A percentile compares a stretch with the other conserved stretches of the same genome.
phyloP scores from a whole-genome alignment of 2,888 invertebrate species.

The Platynereis dumerilii region DNA sequence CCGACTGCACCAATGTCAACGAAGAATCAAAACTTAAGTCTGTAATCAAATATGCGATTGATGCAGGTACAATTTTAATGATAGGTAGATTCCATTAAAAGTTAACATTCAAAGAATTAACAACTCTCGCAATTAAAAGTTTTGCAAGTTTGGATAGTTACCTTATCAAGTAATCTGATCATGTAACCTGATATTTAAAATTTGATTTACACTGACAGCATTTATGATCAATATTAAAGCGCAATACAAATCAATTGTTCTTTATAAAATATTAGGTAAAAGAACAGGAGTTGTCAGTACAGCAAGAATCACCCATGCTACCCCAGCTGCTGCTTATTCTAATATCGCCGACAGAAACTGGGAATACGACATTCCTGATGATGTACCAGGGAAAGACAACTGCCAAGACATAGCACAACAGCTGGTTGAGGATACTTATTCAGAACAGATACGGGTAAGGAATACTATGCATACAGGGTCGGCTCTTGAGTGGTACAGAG shows the following conservation, averaged over 20 bases:
- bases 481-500: no score
- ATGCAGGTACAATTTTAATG: conserved; percentile 8
- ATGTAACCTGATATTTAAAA: no score
- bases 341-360: conserved; percentile 47
- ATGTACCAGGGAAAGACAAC: neutral
- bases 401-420: conserved; percentile 22
- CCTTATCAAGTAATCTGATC: neutral
- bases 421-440: conserved; percentile 12
- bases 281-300: conserved; percentile 59
- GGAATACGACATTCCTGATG: conserved; percentile 41
- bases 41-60: conserved; percentile 11
- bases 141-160: neutral
- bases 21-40: conserved; percentile 16
- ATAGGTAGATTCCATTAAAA: no score
- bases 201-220: neutral
- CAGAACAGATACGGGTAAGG: conserved; percentile 12
- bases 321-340: conserved; percentile 58
- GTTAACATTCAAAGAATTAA: no score
- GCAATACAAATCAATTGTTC: neutral
- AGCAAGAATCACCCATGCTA: conserved; percentile 61
- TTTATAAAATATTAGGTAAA: conserved; percentile 52
- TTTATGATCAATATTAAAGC: neutral
- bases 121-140: no score
- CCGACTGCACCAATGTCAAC: conserved; percentile 27
- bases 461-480: no score